These are phyloP conservation scores for Protula sp. DNA, from an alignment of 2,888 invertebrate genomes.

Conservation along the genomic window DNA sequence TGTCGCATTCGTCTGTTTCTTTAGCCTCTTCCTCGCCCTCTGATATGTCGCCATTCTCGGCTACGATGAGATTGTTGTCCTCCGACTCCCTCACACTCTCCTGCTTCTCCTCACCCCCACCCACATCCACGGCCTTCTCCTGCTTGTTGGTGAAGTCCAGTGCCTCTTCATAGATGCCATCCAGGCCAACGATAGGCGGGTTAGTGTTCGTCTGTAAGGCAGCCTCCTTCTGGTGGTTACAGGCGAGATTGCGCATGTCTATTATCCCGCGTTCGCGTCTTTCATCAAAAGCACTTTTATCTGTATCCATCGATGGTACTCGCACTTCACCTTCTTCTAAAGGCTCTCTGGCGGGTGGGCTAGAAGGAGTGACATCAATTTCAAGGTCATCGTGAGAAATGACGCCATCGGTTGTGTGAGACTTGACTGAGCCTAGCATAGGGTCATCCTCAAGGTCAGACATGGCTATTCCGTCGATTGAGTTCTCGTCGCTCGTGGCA, in stretches of 20 bases:
- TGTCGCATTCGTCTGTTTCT: not conserved
- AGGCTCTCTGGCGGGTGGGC: not conserved
- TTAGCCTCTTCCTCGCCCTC: not conserved
- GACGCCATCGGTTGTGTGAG: not conserved
- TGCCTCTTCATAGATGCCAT: not conserved
- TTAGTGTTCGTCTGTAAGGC: not conserved
- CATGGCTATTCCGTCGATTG: not conserved
- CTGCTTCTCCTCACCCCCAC: too few relatives aligned
- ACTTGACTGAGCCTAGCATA: not conserved
- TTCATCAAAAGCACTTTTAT: conserved; percentile 5
- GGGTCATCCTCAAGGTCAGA: not conserved
- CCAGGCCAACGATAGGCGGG: not conserved
- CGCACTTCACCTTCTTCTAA: not conserved
- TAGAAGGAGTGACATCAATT: too few relatives aligned
- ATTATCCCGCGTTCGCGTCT: conserved; percentile 63
- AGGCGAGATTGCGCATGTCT: conserved; percentile 71
- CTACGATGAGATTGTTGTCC: not conserved
- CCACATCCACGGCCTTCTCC: not conserved
- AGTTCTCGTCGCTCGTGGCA: conserved; percentile 36
- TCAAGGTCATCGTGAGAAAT: not conserved
- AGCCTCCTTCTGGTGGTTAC: not conserved
- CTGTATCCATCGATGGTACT: not conserved
- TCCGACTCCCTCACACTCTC: not conserved
- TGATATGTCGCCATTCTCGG: not conserved
- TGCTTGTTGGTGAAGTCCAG: not conserved